Percentiles rank a stretch among this genome's conserved stretches.
phyloP scores from a whole-genome alignment of 2,888 invertebrate genomes.

The Nomada lathburiana region DNA sequence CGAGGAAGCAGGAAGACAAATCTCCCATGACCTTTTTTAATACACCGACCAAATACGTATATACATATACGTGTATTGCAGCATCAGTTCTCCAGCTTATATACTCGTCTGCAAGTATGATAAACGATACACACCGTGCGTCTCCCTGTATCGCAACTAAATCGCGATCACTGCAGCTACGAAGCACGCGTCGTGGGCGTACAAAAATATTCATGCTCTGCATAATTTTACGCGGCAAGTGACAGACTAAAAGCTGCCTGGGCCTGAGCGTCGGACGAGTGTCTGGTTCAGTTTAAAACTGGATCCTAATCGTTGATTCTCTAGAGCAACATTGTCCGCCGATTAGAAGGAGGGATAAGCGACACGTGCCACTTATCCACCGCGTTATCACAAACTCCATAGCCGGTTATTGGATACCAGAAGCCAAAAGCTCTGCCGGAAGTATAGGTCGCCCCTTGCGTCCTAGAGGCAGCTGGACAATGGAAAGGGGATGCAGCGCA shows the following conservation, averaged over 20 bases:
- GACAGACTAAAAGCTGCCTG: slow-evolving; percentile 32
- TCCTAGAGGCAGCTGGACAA: too few species aligned
- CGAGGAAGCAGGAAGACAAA: background rate
- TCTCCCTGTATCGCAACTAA: too few species aligned
- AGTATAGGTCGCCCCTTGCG: too few species aligned
- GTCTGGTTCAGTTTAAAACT: slow-evolving; percentile 57
- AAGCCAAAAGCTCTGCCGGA: slow-evolving; percentile 22
- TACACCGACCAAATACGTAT: too few species aligned
- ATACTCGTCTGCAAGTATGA: too few species aligned
- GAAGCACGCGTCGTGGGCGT: too few species aligned
- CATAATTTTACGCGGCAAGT: slow-evolving; percentile 43
- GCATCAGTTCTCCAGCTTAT: too few species aligned
- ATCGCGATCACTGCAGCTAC: too few species aligned
- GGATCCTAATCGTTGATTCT: slow-evolving; percentile 46
- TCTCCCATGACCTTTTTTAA: too few species aligned
- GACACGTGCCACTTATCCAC: slow-evolving; percentile 78
- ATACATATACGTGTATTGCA: too few species aligned
- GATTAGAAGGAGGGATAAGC: slow-evolving; percentile 39
- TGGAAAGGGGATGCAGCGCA: too few species aligned
- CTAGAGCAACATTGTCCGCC: slow-evolving; percentile 52
- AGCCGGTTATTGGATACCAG: slow-evolving; percentile 41
- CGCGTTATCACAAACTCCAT: slow-evolving; percentile 67
- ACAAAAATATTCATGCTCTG: slow-evolving; percentile 36
- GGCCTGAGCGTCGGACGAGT: slow-evolving; percentile 8
- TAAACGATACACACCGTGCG: too few species aligned